Base-by-base conservation (phyloP, 2,113 vertebrate species). In the Elephas maximus region DNA sequence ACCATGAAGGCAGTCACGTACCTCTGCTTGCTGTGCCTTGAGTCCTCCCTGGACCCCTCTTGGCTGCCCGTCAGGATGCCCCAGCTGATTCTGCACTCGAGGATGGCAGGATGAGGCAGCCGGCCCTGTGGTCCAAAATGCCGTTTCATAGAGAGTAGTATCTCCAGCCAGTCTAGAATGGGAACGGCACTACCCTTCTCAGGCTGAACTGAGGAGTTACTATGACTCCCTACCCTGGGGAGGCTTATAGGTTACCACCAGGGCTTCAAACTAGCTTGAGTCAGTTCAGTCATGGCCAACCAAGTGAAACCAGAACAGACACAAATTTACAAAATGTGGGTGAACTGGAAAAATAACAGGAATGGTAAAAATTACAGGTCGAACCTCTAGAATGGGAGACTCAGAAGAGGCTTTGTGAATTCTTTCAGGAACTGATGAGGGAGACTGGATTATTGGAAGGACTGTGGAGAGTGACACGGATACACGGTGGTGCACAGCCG, bases 1-100 rank as follows among this genome's bases (percentile, higher is more conserved):
- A 99, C 99, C 98, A 95, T 99, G 91, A 99, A 99, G 96, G 99
- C 99, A 79, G 98, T 97, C 11, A 93, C 95, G 0, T 99, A 99
- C 9, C 82, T 99, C 93, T 98, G 98, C 4, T 98, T 99, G 60
- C 98, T 98, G 24, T 97, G 97, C 94, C 99, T 99, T 97, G 98
- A 98, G 67, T 96, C 99, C 62, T 92, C 93, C 9, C 97, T 90
- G 0, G 99, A 99, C 7, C 86, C 82, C 24, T 85, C 60, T 0
- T 33, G 2, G 26, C 73, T 30, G 11, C 97, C 96, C 62, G 82
- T 97, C 85, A 81, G 76, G 76, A 5, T 98, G 5, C 96, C 98
- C 0, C 93, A 98, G 73, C 51, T 98, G 63, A 0, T 93, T 48
- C 78, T 98, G 63, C 28, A 78, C 37, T 98, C 53, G 65, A 96